Evolutionary conservation across 2,113 vertebrate genomes (phyloP), one percentile per base, ranked within the genome.

Genomic region (Suricata suricatta): DNA sequence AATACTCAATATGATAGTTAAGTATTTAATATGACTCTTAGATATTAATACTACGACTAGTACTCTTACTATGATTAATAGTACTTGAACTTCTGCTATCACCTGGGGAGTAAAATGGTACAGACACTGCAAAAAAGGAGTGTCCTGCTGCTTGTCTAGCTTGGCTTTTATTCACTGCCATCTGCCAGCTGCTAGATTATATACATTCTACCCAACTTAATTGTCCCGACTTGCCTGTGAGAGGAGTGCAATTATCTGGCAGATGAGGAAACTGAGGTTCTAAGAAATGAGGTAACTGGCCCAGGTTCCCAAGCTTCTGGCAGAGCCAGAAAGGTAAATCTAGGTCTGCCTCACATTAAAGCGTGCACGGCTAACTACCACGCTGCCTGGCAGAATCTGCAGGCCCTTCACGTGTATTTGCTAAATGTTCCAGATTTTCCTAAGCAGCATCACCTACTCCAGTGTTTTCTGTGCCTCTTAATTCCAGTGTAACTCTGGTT

Each of bases 191-290:
- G n/a, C 33, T 57, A 35, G 35, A 74, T 86, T 54, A 57, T 38
- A 68, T n/a, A 50, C 13, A 35, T 54, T 14, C 25, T 57, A 31
- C 15, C 27, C 33, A 90, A 41, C 41, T 81, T 85, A 52, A 57
- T 94, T 69, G 50, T 92, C 50, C 44, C 21, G 57, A 27, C 19
- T 50, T 88, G 33, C 44, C 35, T 85, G 29, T 82, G 77, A 93
- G 50, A 41, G 41, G 80, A 92, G 50, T 81, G 1, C 80, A 82
- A 88, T 85, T 31, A 80, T 89, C 52, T 96, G 85, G 90, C 35
- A 84, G 74, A 81, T 44, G 50, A 81, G 71, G 60, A 93, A 88
- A 94, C 76, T 57, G 38, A 94, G 38, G 31, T 88, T 96, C 64
- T 85, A 33, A 88, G 50, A 50, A 41, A 50, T 88, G 81, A 90